A percentile compares a stretch with the other conserved stretches of the same genome.
Evolutionary conservation across 2,888 invertebrate species (phyloP).

Genomic region (Frankliniella intonsa): DNA sequence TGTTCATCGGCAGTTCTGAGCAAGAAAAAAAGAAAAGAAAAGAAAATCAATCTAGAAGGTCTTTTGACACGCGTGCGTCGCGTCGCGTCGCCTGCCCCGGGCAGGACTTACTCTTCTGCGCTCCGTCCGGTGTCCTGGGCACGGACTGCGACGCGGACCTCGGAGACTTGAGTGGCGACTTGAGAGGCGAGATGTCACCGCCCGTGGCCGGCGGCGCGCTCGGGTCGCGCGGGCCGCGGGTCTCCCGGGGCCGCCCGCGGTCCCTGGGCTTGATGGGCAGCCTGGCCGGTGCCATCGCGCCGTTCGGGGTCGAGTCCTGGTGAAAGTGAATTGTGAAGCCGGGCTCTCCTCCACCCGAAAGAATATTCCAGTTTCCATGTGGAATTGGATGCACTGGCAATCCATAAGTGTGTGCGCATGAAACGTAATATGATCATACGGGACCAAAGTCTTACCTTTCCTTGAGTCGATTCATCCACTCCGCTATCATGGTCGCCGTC

Average conservation of each 20-base stretch:
- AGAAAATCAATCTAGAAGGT: too few relatives aligned
- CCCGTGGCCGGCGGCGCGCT: constrained; percentile 28
- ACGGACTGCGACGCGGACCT: constrained; percentile 34
- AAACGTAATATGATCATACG: too few relatives aligned
- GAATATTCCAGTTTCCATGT: too few relatives aligned
- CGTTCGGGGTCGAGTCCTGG: constrained; percentile 36
- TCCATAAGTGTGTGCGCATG: too few relatives aligned
- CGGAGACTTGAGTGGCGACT: constrained; percentile 37
- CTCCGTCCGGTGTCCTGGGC: constrained; percentile 29
- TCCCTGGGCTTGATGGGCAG: constrained; percentile 29
- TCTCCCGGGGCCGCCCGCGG: background rate
- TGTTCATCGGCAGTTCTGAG: constrained; percentile 85
- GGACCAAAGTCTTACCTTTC: constrained; percentile 59
- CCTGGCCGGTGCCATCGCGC: constrained; percentile 36
- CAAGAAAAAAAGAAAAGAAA: constrained; percentile 36
- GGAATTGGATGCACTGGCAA: too few relatives aligned
- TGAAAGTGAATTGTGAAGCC: constrained; percentile 5
- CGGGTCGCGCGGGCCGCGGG: background rate
- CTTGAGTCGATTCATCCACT: constrained; percentile 74
- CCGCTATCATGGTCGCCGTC: constrained; percentile 81
- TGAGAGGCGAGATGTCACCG: constrained; percentile 35
- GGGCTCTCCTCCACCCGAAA: background rate
- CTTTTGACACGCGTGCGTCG: too few relatives aligned
- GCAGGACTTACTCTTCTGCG: constrained; percentile 29
- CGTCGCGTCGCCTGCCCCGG: too few relatives aligned